Base-by-base conservation (phyloP, 2,888 invertebrate species). In the Myopa testacea region DNA sequence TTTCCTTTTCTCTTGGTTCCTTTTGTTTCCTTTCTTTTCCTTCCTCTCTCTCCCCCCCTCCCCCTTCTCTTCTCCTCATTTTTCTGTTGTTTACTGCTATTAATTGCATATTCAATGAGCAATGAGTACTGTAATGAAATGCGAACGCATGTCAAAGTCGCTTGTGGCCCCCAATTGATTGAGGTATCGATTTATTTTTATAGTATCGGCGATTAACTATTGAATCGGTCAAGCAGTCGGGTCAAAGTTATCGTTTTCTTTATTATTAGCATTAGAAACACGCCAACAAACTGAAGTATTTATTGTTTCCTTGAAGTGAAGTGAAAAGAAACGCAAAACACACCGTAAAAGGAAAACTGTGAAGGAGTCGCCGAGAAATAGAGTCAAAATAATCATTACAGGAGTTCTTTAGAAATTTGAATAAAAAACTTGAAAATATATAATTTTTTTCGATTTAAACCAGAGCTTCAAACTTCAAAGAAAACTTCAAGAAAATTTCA, bases 81-180 rank as follows among this genome's bases (percentile, higher is more conserved):
- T 58, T 14, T 12, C 71, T 10, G 68, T 68, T 68, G 50, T 68
- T 68, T 68, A 50, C 71, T 72, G 38, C 14, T 37, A 72, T 72
- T 72, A 72, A 72, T 72, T 72, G 71, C 71, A 72, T 72, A 72
- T 72, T 72, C 71, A 72, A 72, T 60, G 71, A 72, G 38, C 58
- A 45, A 45, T 45, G 45, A 45, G 45, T 10, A 58, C n/a, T 58
- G 19, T 40, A 58, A 58, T 72, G 58, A 58, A 58, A 60, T 60
- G 40, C 34, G 50, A 58, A 72, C 55, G 60, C 40, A 58, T 58
- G 58, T 60, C 60, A 58, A 38, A 72, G 16, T 38, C 45, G 45
- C 4, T 45, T 16, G 4, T 19, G n/a, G 34, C 10, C 45, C 55
- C 12, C 1, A 34, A 70, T 70, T 70, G 55, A 70, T 70, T 55